phyloP scores from a whole-genome alignment of 2,113 vertebrate species.

The Chaenocephalus aceratus region DNA sequence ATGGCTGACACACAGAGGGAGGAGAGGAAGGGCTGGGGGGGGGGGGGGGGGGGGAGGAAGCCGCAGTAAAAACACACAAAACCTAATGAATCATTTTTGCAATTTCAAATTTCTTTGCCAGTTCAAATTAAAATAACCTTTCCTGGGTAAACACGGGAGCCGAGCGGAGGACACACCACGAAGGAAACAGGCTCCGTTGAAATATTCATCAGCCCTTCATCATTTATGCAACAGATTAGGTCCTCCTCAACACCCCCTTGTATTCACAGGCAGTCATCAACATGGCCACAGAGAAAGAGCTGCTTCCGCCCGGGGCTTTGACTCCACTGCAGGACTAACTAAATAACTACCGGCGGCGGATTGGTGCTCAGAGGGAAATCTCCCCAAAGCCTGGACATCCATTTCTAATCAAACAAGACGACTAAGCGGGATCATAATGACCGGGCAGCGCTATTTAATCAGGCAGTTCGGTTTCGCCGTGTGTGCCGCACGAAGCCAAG shows the following conservation, averaged over 20 bases:
- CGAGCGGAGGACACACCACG: constrained; percentile 68
- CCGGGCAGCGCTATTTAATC: constrained; percentile 77
- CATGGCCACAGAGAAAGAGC: constrained; percentile 59
- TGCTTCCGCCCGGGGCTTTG: constrained; percentile 32
- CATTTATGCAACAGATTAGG: constrained; percentile 87
- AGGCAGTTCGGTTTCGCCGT: constrained; percentile 75
- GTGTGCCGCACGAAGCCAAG: constrained; percentile 70
- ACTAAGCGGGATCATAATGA: constrained; percentile 71
- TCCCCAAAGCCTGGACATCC: constrained; percentile 77
- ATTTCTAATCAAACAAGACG: constrained; percentile 86
- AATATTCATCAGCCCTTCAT: constrained; percentile 87
- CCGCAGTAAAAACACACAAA: constrained; percentile 66
- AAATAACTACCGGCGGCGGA: constrained; percentile 65
- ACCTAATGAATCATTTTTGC: constrained; percentile 78
- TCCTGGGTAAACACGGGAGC: constrained; percentile 80
- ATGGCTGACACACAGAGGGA: constrained; percentile 45
- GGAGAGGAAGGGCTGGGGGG: not conserved
- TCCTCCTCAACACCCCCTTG: constrained; percentile 82
- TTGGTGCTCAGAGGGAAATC: constrained; percentile 65
- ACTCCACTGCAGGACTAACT: constrained; percentile 49
- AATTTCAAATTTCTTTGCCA: constrained; percentile 73
- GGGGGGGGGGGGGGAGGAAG: not conserved
- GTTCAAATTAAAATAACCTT: constrained; percentile 87
- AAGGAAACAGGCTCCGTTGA: constrained; percentile 82
- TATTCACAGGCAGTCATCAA: constrained; percentile 78